phyloP scores from a whole-genome alignment of 1,140 invertebrate species.

The Trinorchestia longiramus region DNA sequence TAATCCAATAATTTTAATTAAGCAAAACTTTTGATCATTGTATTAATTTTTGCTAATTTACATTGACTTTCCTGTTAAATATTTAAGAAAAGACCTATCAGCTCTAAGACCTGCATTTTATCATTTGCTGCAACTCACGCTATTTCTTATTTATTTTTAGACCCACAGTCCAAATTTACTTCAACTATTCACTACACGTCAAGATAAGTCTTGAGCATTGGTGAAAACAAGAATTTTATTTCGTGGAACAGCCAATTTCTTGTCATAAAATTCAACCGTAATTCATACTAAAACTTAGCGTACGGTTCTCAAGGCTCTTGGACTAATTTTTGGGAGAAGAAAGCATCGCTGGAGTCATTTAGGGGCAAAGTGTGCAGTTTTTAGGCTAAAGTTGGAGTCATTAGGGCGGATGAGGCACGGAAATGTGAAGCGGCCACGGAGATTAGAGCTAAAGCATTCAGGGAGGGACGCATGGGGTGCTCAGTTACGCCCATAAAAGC shows the following conservation, averaged over 20 bases:
- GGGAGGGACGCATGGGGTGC: background rate
- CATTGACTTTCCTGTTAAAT: too few species aligned
- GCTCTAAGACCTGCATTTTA: too few species aligned
- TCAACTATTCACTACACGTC: background rate
- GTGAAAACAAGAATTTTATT: background rate
- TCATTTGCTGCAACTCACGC: too few species aligned
- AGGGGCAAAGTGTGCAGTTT: conserved; percentile 19
- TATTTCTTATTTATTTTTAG: background rate
- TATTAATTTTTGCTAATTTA: too few species aligned
- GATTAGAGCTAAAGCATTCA: background rate
- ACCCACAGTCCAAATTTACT: background rate
- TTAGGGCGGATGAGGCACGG: conserved; percentile 13
- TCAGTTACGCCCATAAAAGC: background rate
- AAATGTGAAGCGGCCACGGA: conserved; percentile 10
- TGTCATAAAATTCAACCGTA: background rate
- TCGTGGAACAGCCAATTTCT: background rate
- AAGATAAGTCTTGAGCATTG: background rate
- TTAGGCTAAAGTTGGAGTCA: conserved; percentile 34
- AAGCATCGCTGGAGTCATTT: conserved; percentile 2
- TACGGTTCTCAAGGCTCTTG: background rate
- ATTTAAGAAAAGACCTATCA: too few species aligned
- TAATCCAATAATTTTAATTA: too few species aligned
- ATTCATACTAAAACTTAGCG: background rate
- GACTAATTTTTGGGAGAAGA: background rate
- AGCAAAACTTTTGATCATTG: too few species aligned